Percentiles rank a stretch among this genome's conserved stretches.
Evolutionary conservation across 2,113 vertebrate genomes (phyloP).

Genomic region (Pterocles orientalis): DNA sequence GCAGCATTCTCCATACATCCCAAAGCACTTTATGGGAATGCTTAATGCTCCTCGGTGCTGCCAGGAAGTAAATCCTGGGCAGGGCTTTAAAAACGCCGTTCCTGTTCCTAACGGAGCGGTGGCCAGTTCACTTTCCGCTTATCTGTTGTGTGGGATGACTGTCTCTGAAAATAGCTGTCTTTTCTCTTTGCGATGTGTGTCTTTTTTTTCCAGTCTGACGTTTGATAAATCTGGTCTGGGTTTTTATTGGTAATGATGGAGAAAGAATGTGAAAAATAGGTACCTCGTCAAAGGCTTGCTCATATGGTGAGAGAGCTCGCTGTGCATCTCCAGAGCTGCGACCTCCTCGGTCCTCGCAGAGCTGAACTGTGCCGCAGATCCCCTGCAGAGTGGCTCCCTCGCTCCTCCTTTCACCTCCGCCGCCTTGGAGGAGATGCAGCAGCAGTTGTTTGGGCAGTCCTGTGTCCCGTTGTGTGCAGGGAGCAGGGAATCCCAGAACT

Average conservation of each 20-base stretch:
- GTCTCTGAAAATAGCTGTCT: constrained; percentile 37
- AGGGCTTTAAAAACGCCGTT: not conserved
- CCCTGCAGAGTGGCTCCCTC: not conserved
- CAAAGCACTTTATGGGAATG: not conserved
- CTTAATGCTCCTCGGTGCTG: not conserved
- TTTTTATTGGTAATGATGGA: not conserved
- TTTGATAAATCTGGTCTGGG: not conserved
- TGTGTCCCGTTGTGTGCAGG: not conserved
- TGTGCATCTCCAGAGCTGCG: fast-evolving
- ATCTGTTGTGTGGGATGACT: constrained; percentile 42
- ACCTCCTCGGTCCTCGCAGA: not conserved
- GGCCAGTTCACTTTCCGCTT: not conserved
- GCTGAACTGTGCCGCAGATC: not conserved
- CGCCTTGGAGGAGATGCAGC: not conserved
- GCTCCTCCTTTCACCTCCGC: not conserved
- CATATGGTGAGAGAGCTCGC: not conserved
- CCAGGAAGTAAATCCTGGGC: not conserved
- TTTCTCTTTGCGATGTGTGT: not conserved
- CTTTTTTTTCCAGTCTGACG: constrained; percentile 14
- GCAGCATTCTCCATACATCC: not conserved
- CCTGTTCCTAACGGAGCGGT: fast-evolving
- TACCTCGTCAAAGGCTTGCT: not conserved
- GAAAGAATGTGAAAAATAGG: not conserved
- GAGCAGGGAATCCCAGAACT: not conserved
- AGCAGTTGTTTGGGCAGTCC: not conserved